phyloP scores from a whole-genome alignment of 2,888 invertebrate species.

The Nomada fabriciana region DNA sequence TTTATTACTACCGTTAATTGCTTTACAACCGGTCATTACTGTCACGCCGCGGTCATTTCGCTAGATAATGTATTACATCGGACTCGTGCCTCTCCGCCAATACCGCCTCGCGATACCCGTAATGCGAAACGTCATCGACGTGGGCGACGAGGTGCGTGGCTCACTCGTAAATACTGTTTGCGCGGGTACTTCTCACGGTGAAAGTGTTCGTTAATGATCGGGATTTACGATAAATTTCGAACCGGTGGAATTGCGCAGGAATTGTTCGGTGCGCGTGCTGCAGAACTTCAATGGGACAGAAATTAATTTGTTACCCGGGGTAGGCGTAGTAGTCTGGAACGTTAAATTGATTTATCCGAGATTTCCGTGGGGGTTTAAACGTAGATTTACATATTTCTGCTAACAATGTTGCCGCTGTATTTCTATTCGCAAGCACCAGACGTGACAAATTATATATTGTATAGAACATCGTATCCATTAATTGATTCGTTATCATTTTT shows the following conservation, averaged over 20 bases:
- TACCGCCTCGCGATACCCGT: conserved; percentile 32
- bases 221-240: not conserved
- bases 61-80: conserved; percentile 76
- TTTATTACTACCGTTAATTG: conserved; percentile 79
- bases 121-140: conserved; percentile 49
- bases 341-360: too few species aligned
- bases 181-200: conserved; percentile 31
- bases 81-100: conserved; percentile 25
- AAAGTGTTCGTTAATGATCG: conserved; percentile 39
- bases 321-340: too few species aligned
- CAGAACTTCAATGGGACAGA: not conserved
- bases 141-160: conserved; percentile 53
- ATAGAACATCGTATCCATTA: too few species aligned
- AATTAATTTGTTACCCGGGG: too few species aligned
- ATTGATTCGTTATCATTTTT: too few species aligned
- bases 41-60: conserved; percentile 74
- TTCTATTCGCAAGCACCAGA: too few species aligned
- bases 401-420: too few species aligned
- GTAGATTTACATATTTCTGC: too few species aligned
- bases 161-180: conserved; percentile 42
- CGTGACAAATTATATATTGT: too few species aligned
- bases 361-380: too few species aligned
- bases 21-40: conserved; percentile 76
- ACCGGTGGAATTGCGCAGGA: not conserved
- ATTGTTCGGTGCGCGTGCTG: not conserved